A percentile compares a stretch with the other conserved stretches of the same genome.
These are phyloP conservation scores for Burhinus oedicnemus DNA, from an alignment of 2,113 vertebrate species.

Conservation along the genomic window DNA sequence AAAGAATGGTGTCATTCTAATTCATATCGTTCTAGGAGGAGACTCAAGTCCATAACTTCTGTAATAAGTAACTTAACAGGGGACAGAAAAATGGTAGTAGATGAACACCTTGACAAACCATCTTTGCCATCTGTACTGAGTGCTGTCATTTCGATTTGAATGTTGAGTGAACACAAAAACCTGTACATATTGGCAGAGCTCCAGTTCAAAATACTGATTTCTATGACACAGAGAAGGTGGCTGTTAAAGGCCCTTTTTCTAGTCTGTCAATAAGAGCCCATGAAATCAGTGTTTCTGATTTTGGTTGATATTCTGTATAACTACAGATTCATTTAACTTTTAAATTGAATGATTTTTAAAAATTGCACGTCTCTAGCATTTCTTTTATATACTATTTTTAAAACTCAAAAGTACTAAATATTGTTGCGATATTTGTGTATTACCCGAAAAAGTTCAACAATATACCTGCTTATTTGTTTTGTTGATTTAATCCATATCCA, in stretches of 20 bases:
- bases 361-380: not conserved
- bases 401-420: slow-evolving; percentile 21
- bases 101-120: not conserved
- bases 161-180: not conserved
- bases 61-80: not conserved
- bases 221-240: not conserved
- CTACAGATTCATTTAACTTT: not conserved
- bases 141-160: not conserved
- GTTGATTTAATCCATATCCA: slow-evolving; percentile 73
- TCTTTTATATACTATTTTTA: not conserved
- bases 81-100: not conserved
- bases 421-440: slow-evolving; percentile 48
- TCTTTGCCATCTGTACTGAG: not conserved
- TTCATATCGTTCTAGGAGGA: not conserved
- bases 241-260: not conserved
- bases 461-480: slow-evolving; percentile 68
- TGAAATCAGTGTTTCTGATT: not conserved
- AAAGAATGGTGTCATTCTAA: accelerated
- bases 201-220: not conserved
- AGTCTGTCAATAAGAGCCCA: not conserved
- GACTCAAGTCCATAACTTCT: not conserved
- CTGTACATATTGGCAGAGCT: not conserved
- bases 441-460: slow-evolving; percentile 51
- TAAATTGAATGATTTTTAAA: not conserved
- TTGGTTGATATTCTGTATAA: not conserved